These are phyloP conservation scores for Crossaster papposus DNA, from an alignment of 53 echinoderm and acorn worm genomes.

Conservation along the genomic window DNA sequence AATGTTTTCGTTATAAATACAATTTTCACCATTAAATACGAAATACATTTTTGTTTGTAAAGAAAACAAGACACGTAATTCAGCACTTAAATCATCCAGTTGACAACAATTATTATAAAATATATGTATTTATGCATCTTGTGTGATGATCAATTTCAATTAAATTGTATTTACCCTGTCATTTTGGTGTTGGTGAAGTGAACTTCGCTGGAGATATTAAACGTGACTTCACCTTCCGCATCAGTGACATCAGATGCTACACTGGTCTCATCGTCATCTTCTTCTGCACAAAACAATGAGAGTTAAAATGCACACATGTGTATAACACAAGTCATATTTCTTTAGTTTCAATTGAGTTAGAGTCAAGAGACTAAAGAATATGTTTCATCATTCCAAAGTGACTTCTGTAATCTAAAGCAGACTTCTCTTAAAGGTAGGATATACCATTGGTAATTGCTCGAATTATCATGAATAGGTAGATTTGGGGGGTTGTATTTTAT, in stretches of 20 bases:
- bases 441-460: no score
- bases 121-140: neutral
- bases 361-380: no score
- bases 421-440: no score
- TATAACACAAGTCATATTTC: neutral
- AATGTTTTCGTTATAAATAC: no score
- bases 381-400: no score
- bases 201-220: constrained; percentile 77
- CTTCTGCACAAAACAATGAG: constrained; percentile 60
- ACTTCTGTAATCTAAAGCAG: no score
- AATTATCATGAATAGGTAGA: no score
- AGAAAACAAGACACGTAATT: no score
- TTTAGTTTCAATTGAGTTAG: no score
- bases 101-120: neutral
- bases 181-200: constrained; percentile 94
- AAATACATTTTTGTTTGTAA: no score
- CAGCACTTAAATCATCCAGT: neutral
- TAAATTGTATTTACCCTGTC: constrained; percentile 97
- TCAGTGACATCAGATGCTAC: constrained; percentile 80
- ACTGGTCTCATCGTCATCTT: constrained; percentile 84
- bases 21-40: no score
- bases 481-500: no score
- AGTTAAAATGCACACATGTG: neutral
- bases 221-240: constrained; percentile 83
- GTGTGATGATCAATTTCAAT: neutral